Evolutionary conservation across 30 jellyfish, hydroid and myxozoan species (phyloP).

Genomic region (Aurelia sp.): DNA sequence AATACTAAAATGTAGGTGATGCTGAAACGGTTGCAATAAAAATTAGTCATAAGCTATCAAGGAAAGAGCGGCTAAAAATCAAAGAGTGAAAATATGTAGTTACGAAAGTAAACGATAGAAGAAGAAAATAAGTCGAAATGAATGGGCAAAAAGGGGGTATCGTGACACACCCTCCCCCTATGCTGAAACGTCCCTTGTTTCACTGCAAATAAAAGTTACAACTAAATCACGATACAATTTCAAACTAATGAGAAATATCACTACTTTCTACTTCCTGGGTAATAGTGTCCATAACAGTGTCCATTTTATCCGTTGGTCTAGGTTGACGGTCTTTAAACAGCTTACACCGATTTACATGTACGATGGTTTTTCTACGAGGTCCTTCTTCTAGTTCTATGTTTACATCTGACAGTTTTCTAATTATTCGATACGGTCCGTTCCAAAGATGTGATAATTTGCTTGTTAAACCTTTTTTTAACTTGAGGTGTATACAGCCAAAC

Average conservation of each 20-base stretch:
- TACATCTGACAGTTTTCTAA: slow-evolving; percentile 46
- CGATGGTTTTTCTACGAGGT: slow-evolving; percentile 9
- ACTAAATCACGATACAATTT: no score
- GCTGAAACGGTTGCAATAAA: no score
- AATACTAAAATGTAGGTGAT: no score
- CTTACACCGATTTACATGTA: slow-evolving; percentile 31
- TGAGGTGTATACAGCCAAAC: slow-evolving; percentile 70
- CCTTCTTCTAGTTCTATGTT: slow-evolving; percentile 48
- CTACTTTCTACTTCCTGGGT: slow-evolving; percentile 2
- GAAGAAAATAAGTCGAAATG: no score
- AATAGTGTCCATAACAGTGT: slow-evolving; percentile 26
- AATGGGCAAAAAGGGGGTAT: no score
- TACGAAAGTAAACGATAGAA: no score
- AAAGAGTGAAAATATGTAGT: no score
- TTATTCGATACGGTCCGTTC: slow-evolving; percentile 69
- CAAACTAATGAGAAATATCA: neutral
- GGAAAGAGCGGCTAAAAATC: no score
- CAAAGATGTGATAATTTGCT: slow-evolving; percentile 53
- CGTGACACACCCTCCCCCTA: slow-evolving; percentile 6
- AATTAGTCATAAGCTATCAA: no score
- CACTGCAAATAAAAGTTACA: neutral
- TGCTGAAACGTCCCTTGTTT: slow-evolving; percentile 48
- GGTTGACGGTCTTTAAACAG: slow-evolving; percentile 46
- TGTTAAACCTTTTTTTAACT: slow-evolving; percentile 40
- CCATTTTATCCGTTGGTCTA: slow-evolving; percentile 57